These are phyloP conservation scores for Aphodius granarius DNA, from an alignment of 2,888 invertebrate species.

Conservation along the genomic window DNA sequence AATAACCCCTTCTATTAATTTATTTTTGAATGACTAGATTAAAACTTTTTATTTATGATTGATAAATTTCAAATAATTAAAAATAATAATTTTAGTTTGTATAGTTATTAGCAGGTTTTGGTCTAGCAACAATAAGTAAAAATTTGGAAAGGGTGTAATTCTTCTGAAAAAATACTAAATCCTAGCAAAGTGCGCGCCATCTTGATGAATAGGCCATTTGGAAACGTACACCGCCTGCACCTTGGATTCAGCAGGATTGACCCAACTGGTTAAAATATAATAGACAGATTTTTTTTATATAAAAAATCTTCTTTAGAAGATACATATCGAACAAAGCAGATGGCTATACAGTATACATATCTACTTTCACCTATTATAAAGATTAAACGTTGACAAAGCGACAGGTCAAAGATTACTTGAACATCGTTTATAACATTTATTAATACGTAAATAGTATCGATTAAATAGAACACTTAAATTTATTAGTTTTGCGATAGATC, in stretches of 20 bases:
- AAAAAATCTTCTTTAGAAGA: background rate
- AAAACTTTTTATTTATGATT: too few species aligned
- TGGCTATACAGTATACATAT: too few species aligned
- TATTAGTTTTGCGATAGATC: background rate
- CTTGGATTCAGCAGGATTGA: constrained; percentile 52
- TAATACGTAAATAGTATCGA: background rate
- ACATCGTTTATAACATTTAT: background rate
- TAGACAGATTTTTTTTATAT: background rate
- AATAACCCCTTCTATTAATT: background rate
- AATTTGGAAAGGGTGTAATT: background rate
- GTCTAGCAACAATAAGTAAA: too few species aligned
- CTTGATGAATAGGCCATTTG: constrained; percentile 52
- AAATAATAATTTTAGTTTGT: too few species aligned
- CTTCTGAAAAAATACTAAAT: constrained; percentile 17
- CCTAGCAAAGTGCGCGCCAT: constrained; percentile 41
- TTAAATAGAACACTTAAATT: background rate
- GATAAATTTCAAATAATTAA: too few species aligned
- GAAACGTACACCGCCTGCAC: constrained; percentile 54
- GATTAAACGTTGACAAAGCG: constrained; percentile 32
- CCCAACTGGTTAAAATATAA: constrained; percentile 27
- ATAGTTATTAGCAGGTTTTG: too few species aligned
- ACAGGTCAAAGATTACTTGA: constrained; percentile 8
- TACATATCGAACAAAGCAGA: background rate
- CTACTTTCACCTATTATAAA: background rate
- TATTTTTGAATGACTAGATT: too few species aligned